Base-by-base conservation (phyloP, 1,140 invertebrate species). In the Drosophila eugracilis region DNA sequence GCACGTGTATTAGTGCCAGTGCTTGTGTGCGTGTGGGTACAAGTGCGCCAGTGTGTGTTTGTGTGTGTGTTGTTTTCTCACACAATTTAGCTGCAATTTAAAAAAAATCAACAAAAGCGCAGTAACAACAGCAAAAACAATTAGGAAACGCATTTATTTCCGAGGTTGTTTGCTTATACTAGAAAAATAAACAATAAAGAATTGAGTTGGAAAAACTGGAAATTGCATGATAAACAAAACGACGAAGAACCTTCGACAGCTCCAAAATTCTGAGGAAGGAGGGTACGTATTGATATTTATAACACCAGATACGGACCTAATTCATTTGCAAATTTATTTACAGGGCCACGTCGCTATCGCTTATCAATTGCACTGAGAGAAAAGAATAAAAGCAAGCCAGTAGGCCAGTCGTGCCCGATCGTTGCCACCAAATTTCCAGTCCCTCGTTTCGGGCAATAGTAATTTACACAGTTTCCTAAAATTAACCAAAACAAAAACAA, bases 11-110 rank as follows among this genome's bases (percentile, higher is more conserved):
- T 21, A 15, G 22, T 58, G 50, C 32, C 28, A n/a, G n/a, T 28
- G 32, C 7, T 7, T 22, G 55, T 19, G 52, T 14, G 28, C 10
- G n/a, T 58, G 15, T 54, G 12, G 12, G 55, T 15, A 15, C 22
- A 7, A 19, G 30, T 36, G 30, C 42, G 53, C 34, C 34, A 55
- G 17, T 41, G 63, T 75, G 70, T 37, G 74, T 80, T 53, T 50
- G 66, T 76, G 70, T 37, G 74, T 80, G 58, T 50, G 66, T 76
- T 79, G 77, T 52, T 73, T 59, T 77, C 44, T 78, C 44, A 63
- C 49, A 71, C 53, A 67, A 53, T 70, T 79, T 78, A 55, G 52
- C 21, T 78, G 76, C 63, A 67, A 66, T 67, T 67, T 65, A 66
- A 66, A 66, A 66, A 55, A 78, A 54, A 75, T 26, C 69, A 63